These are phyloP conservation scores for Coenonympha arcania DNA, from an alignment of 2,888 invertebrate species.

Conservation along the genomic window DNA sequence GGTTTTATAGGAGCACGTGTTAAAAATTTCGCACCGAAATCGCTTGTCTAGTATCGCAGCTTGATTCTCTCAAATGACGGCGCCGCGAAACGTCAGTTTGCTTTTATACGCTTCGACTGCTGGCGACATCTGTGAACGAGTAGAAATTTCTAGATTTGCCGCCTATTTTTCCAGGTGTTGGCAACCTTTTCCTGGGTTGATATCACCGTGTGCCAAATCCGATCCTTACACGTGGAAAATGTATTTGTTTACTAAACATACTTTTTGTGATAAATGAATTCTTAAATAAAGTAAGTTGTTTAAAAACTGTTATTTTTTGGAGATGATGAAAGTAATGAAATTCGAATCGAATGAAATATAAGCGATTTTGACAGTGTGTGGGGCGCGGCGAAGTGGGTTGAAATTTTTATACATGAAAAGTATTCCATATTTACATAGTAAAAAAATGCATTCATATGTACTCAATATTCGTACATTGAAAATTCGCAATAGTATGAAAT, in stretches of 20 bases:
- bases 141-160: constrained; percentile 58
- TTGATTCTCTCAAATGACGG: constrained; percentile 51
- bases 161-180: constrained; percentile 42
- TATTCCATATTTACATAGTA: too few species aligned
- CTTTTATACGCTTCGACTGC: constrained; percentile 46
- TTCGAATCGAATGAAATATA: too few species aligned
- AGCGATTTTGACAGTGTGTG: too few species aligned
- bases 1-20: constrained; percentile 52
- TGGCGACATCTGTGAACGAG: constrained; percentile 58
- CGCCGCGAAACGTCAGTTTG: constrained; percentile 36
- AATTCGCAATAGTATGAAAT: too few species aligned
- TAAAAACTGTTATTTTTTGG: too few species aligned
- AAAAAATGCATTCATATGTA: too few species aligned
- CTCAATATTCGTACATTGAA: too few species aligned
- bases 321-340: too few species aligned
- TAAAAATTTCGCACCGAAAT: constrained; percentile 38
- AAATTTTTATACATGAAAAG: too few species aligned
- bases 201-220: not conserved
- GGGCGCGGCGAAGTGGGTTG: too few species aligned
- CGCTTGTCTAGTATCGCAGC: constrained; percentile 37
- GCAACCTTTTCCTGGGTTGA: constrained; percentile 24
- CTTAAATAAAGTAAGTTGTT: too few species aligned
- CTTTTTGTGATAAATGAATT: too few species aligned
- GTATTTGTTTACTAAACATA: not conserved
- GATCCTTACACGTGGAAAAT: not conserved